These are phyloP conservation scores for Nothocercus nigrocapillus DNA, from an alignment of 2,113 vertebrate species.

Conservation along the genomic window DNA sequence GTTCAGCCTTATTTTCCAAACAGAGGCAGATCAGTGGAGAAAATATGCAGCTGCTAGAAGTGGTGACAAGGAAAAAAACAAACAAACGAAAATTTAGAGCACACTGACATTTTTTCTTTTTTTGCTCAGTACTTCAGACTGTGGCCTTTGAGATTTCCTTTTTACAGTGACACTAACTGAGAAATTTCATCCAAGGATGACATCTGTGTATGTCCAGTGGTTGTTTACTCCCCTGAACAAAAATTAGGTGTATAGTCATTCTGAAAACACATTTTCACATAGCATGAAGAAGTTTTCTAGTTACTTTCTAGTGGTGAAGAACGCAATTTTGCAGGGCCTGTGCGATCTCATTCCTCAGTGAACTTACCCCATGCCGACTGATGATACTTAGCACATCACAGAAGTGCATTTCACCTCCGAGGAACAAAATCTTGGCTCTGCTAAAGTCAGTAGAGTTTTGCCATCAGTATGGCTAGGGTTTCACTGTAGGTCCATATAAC, in stretches of 20 bases:
- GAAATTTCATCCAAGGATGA: constrained; percentile 35
- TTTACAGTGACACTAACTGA: not conserved
- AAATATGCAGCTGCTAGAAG: constrained; percentile 15
- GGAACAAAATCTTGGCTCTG: not conserved
- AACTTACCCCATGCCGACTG: not conserved
- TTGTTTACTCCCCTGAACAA: constrained; percentile 19
- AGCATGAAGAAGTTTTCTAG: not conserved
- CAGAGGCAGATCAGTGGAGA: constrained; percentile 4
- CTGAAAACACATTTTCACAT: not conserved
- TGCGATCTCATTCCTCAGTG: not conserved
- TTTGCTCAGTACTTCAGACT: not conserved
- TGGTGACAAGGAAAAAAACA: not conserved
- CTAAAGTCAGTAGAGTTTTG: constrained; percentile 10
- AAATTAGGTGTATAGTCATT: not conserved
- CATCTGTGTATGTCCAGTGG: constrained; percentile 7
- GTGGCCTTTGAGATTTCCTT: not conserved
- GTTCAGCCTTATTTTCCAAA: constrained; percentile 36
- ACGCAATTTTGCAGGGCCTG: not conserved
- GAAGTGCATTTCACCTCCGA: not conserved
- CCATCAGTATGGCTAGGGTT: not conserved
- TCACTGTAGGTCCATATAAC: not conserved
- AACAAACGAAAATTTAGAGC: not conserved
- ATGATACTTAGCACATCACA: not conserved
- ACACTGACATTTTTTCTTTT: constrained; percentile 15
- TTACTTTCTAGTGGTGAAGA: constrained; percentile 26